phyloP scores from a whole-genome alignment of 2,797 vertebrate species.

The Eupleurogrammus muticus region DNA sequence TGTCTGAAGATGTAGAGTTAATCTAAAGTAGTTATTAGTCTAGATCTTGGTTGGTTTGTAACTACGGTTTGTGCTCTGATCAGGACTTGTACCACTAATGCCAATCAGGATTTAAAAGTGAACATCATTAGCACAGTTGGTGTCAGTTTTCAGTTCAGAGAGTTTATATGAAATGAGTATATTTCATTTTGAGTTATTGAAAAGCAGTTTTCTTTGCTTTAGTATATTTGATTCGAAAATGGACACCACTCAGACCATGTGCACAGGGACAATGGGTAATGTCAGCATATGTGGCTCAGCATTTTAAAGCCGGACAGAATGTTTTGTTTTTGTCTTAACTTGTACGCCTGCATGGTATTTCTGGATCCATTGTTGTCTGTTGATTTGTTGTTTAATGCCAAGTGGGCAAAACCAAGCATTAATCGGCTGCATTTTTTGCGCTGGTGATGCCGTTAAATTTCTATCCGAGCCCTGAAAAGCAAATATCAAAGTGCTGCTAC shows the following conservation, averaged over 20 bases:
- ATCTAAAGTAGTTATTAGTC: constrained; percentile 35
- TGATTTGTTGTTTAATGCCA: constrained; percentile 49
- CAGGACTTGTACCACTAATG: constrained; percentile 57
- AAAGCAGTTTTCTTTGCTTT: constrained; percentile 6
- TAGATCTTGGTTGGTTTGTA: constrained; percentile 26
- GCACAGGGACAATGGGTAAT: constrained; percentile 9
- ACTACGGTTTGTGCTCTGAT: constrained; percentile 48
- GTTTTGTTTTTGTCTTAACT: constrained; percentile 47
- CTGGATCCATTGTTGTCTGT: constrained; percentile 32
- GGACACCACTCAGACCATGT: not conserved
- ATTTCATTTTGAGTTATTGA: constrained; percentile 15
- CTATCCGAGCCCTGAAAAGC: constrained; percentile 29
- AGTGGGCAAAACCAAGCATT: constrained; percentile 11
- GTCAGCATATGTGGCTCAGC: constrained; percentile 26
- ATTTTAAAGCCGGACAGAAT: constrained; percentile 22
- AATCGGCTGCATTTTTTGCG: constrained; percentile 8
- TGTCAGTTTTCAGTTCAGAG: constrained; percentile 37
- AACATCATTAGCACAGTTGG: not conserved
- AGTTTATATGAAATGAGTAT: not conserved
- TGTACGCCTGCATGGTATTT: constrained; percentile 54
- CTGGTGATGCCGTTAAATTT: constrained; percentile 13
- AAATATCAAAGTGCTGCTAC: constrained; percentile 60
- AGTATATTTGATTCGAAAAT: constrained; percentile 21
- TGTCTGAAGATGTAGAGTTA: constrained; percentile 30
- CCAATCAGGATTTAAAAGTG: constrained; percentile 49